These are phyloP conservation scores for Elmis aenea DNA, from an alignment of 2,888 invertebrate species.

Conservation along the genomic window DNA sequence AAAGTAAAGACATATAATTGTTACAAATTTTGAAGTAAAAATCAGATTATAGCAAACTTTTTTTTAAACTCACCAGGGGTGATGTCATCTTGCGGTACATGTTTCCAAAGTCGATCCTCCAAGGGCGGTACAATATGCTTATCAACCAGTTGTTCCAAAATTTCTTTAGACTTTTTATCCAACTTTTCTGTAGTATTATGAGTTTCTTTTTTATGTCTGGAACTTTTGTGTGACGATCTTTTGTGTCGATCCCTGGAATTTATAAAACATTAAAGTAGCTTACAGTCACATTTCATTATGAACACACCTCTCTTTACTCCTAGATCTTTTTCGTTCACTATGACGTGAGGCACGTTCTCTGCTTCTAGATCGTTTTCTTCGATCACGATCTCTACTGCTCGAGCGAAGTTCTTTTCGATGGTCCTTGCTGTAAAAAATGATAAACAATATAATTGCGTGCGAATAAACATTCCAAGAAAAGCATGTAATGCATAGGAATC, in stretches of 20 bases:
- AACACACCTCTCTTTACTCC: constrained; percentile 34
- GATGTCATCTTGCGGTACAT: constrained; percentile 46
- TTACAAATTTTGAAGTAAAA: background rate
- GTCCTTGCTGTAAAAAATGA: constrained; percentile 15
- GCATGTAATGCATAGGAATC: no score
- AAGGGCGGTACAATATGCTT: constrained; percentile 47
- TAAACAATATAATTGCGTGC: no score
- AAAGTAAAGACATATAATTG: no score
- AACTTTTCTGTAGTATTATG: constrained; percentile 39
- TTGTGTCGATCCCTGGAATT: constrained; percentile 32
- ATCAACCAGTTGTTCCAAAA: constrained; percentile 44
- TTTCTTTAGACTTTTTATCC: constrained; percentile 46
- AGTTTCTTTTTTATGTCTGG: constrained; percentile 39
- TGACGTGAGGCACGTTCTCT: constrained; percentile 31
- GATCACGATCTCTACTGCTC: constrained; percentile 26
- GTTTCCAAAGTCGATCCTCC: constrained; percentile 52
- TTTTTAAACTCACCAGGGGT: constrained; percentile 32
- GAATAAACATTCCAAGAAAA: no score
- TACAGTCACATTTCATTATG: no score
- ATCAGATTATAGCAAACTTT: background rate
- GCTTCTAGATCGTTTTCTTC: constrained; percentile 30
- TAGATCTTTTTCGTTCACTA: constrained; percentile 33
- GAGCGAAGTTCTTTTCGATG: constrained; percentile 22
- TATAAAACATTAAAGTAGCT: no score
- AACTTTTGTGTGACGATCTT: constrained; percentile 42